These are phyloP conservation scores for Sitophilus oryzae DNA, from an alignment of 1,140 invertebrate species.

Conservation along the genomic window DNA sequence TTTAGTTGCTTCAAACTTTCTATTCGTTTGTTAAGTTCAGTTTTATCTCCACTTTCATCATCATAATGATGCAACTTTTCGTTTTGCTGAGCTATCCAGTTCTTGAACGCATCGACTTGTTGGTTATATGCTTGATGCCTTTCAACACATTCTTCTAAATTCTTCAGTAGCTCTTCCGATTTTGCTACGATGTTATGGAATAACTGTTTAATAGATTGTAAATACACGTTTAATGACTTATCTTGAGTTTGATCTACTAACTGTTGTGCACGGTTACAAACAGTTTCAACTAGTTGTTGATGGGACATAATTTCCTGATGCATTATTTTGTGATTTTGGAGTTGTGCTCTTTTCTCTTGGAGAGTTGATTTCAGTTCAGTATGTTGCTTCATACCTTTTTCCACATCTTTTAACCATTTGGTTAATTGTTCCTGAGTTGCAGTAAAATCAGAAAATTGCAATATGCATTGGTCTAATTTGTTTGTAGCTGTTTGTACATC, in stretches of 20 bases:
- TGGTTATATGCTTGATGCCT: constrained; percentile 76
- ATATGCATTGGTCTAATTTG: constrained; percentile 80
- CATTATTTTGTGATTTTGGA: constrained; percentile 91
- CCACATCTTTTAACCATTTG: constrained; percentile 87
- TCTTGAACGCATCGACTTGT: constrained; percentile 64
- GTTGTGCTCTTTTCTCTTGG: constrained; percentile 88
- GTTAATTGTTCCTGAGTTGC: constrained; percentile 84
- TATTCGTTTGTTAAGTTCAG: constrained; percentile 68
- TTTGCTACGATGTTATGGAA: constrained; percentile 84
- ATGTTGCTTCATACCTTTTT: constrained; percentile 84
- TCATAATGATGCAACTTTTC: constrained; percentile 71
- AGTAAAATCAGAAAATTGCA: constrained; percentile 84
- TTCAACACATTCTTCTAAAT: constrained; percentile 78
- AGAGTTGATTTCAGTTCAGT: constrained; percentile 84
- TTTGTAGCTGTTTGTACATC: constrained; percentile 70
- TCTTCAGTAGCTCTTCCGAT: constrained; percentile 77
- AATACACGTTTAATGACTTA: constrained; percentile 74
- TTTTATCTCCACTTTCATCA: constrained; percentile 74
- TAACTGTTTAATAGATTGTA: constrained; percentile 83
- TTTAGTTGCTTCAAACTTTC: constrained; percentile 63
- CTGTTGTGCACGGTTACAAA: constrained; percentile 87
- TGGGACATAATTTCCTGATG: constrained; percentile 94
- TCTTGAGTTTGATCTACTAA: constrained; percentile 86
- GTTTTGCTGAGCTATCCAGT: constrained; percentile 72
- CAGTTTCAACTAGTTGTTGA: constrained; percentile 79